Evolutionary conservation across 2,113 vertebrate genomes (phyloP).

Genomic region (Hirundichthys speculiger): DNA sequence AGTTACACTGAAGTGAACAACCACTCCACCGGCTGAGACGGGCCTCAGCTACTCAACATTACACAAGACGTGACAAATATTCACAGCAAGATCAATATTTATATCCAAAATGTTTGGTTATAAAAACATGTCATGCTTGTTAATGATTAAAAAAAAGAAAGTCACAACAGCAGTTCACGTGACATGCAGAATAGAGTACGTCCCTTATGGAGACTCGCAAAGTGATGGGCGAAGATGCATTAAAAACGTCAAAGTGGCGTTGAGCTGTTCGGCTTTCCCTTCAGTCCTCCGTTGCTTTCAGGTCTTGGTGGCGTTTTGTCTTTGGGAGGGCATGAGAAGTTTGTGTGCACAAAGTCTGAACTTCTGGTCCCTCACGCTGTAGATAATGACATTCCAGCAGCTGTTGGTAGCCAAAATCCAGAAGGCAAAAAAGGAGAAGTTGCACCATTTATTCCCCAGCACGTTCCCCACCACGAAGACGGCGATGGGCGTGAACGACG

Average conservation of each 20-base stretch:
- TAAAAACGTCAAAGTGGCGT: background rate
- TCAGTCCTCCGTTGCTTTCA: conserved; percentile 4
- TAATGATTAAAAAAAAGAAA: conserved; percentile 22
- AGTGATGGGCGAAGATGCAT: background rate
- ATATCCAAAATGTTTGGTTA: conserved; percentile 9
- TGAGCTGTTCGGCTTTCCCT: conserved; percentile 1
- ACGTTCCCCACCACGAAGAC: conserved; percentile 84
- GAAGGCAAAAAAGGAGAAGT: conserved; percentile 84
- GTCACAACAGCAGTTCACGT: conserved; percentile 29
- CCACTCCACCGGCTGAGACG: conserved; percentile 35
- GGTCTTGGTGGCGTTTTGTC: conserved; percentile 38
- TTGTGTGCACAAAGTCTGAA: conserved; percentile 79
- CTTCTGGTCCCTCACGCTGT: conserved; percentile 81
- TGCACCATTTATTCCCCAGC: conserved; percentile 82
- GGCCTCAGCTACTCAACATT: conserved; percentile 6
- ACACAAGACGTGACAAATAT: conserved; percentile 34
- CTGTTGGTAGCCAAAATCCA: conserved; percentile 84
- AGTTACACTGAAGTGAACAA: conserved; percentile 31
- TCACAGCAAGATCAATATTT: conserved; percentile 12
- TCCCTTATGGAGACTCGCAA: conserved; percentile 20
- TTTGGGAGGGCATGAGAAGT: conserved; percentile 62
- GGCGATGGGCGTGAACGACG: conserved; percentile 82
- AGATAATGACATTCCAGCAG: conserved; percentile 84
- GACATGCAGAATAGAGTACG: conserved; percentile 35
- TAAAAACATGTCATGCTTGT: conserved; percentile 36